Percentiles rank a stretch among this genome's conserved stretches.
These are phyloP conservation scores for Holocentrus rufus DNA, from an alignment of 2,797 vertebrate species.

Conservation along the genomic window DNA sequence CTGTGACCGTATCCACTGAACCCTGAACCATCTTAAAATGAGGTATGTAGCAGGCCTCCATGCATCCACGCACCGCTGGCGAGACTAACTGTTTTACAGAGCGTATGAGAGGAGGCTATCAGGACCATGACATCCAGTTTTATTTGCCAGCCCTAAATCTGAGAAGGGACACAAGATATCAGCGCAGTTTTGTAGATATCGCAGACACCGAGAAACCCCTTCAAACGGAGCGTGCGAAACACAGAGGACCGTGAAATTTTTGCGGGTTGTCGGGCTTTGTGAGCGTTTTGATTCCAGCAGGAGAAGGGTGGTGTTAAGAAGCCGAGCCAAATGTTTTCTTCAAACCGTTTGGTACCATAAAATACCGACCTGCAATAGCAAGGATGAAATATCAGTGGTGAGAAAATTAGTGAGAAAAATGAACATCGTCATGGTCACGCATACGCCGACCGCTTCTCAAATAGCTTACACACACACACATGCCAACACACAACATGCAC, in stretches of 20 bases:
- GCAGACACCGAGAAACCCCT: constrained; percentile 16
- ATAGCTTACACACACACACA: not conserved
- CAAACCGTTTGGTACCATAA: not conserved
- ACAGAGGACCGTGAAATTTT: constrained; percentile 49
- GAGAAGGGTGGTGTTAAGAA: constrained; percentile 17
- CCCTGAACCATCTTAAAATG: not conserved
- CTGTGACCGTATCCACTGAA: constrained; percentile 15
- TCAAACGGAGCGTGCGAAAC: constrained; percentile 60
- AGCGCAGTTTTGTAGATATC: constrained; percentile 18
- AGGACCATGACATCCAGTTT: constrained; percentile 11
- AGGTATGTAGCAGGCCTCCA: constrained; percentile 10
- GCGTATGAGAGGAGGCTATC: constrained; percentile 24
- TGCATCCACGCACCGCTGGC: constrained; percentile 8
- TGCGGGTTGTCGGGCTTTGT: constrained; percentile 28
- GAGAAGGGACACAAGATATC: constrained; percentile 10
- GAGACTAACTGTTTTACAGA: constrained; percentile 29
- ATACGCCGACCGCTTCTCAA: too few species aligned
- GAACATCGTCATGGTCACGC: too few species aligned
- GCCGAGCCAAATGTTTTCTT: constrained; percentile 15
- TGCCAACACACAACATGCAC: not conserved
- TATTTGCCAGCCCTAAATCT: constrained; percentile 31
- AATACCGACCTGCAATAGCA: not conserved
- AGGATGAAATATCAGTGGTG: too few species aligned
- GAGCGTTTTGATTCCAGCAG: constrained; percentile 31
- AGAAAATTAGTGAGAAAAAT: too few species aligned